Conservation (phyloP, 2,113 vertebrate species). For the Cyanistes caeruleus region DNA sequence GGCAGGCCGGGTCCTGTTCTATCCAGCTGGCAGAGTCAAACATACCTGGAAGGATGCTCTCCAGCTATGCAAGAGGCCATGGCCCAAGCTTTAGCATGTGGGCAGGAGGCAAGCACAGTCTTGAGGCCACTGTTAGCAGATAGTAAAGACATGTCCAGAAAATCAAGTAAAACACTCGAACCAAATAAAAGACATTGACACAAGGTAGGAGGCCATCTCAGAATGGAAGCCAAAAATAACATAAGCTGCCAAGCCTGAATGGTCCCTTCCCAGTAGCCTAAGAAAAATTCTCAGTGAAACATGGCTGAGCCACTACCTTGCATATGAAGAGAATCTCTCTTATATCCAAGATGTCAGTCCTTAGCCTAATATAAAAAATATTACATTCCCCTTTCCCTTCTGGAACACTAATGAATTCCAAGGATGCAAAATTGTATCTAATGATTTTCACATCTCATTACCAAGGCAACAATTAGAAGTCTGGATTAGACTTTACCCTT, state of each 20-base stretch:
- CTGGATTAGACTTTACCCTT: background rate
- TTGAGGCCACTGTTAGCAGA: background rate
- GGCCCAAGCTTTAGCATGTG: background rate
- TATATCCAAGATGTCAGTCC: background rate
- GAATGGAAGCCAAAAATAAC: background rate
- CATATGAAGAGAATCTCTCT: background rate
- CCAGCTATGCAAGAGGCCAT: constrained; percentile 2
- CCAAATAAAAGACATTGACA: background rate
- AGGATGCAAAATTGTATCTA: background rate
- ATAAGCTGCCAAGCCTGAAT: background rate
- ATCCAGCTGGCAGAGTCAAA: background rate
- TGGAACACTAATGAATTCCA: background rate
- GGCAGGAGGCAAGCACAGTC: background rate
- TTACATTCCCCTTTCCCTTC: background rate
- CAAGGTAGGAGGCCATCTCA: background rate
- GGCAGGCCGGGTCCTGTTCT: background rate
- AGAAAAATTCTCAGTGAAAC: background rate
- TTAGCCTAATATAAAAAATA: background rate
- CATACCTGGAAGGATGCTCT: background rate
- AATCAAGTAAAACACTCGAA: background rate
- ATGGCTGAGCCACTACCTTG: background rate
- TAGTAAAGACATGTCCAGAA: background rate
- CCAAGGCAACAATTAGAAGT: background rate
- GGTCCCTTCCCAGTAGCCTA: background rate
- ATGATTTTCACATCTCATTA: background rate